Percentiles rank a stretch among this genome's conserved stretches.
Evolutionary conservation across 2,888 invertebrate species (phyloP).

Genomic region (Chelonus formosanus): DNA sequence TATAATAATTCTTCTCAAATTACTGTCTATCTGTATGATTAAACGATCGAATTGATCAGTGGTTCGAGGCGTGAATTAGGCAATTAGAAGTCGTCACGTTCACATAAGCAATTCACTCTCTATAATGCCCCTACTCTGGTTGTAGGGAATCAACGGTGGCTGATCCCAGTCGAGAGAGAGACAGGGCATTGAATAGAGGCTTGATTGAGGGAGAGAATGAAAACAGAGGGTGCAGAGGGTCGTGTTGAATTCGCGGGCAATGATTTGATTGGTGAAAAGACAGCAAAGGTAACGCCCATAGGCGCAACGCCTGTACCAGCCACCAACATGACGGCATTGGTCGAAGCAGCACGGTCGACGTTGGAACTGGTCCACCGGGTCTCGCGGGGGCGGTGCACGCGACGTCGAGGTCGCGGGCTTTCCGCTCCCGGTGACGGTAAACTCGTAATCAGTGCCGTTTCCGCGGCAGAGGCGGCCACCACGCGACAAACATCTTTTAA

Average conservation of each 20-base stretch:
- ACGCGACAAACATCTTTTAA: constrained; percentile 49
- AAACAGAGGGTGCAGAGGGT: constrained; percentile 35
- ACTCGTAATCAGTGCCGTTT: constrained; percentile 65
- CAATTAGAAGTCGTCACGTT: constrained; percentile 66
- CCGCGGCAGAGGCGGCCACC: constrained; percentile 62
- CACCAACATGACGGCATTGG: constrained; percentile 51
- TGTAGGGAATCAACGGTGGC: constrained; percentile 4
- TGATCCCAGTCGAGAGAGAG: constrained; percentile 16
- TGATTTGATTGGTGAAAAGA: constrained; percentile 46
- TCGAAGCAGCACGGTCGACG: constrained; percentile 43
- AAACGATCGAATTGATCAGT: constrained; percentile 29
- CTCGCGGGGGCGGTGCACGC: constrained; percentile 59
- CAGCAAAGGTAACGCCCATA: constrained; percentile 48
- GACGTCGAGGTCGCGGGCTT: constrained; percentile 45
- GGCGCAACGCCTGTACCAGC: constrained; percentile 47
- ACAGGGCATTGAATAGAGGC: not conserved
- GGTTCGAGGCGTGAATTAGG: constrained; percentile 59
- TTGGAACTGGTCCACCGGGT: constrained; percentile 53
- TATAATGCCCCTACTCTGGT: constrained; percentile 14
- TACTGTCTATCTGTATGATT: not conserved
- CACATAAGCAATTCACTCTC: constrained; percentile 38
- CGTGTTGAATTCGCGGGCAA: constrained; percentile 18
- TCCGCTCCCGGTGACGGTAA: constrained; percentile 53
- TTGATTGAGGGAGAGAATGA: constrained; percentile 16
- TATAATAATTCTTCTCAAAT: too few species aligned